Evolutionary conservation across 2,797 vertebrate species (phyloP), one percentile per base, ranked within the genome.

Genomic region (Typhlichthys subterraneus): DNA sequence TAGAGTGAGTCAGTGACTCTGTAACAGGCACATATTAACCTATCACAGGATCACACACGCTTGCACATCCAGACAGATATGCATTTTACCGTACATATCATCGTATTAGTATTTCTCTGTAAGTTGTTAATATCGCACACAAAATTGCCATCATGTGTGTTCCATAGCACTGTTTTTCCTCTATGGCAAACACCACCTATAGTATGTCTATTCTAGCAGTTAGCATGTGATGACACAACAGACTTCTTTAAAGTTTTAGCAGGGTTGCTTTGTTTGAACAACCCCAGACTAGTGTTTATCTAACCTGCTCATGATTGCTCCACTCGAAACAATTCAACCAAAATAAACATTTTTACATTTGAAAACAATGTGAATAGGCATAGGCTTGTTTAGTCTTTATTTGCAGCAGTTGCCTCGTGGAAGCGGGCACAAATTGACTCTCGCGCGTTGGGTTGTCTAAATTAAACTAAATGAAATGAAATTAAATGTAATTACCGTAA

Each of bases 171-270:
- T 38, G 12, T 33, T 51, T 1, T 58, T 6, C 52, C 8, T 50
- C 33, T 29, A 29, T 1, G 9, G 6, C 56, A 23, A 63, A 31
- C 6, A 12, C 57, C 14, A 12, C 61, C 49, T n/a, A n/a, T n/a
- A 23, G 3, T 23, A 23, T 13, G 12, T 12, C 19, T n/a, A 14
- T 45, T 3, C 23, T 15, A 14, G 53, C 50, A 38, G 45, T 67
- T 33, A 8, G 53, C 74, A 70, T 52, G 59, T 72, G 50, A 64
- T 64, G 64, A 70, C 47, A 54, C 61, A 63, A 29, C 48, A 59
- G 45, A 67, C 65, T 69, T 42, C 29, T 17, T 7, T 62, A 62
- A 65, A 70, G 60, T 47, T 52, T 14, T 4, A 29, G 23, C 51
- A 31, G 52, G 49, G 46, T 14, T 52, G 45, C 2, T 59, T 53